Conservation (phyloP, 2,888 invertebrate species). For the Archaeoteleia sp. region DNA sequence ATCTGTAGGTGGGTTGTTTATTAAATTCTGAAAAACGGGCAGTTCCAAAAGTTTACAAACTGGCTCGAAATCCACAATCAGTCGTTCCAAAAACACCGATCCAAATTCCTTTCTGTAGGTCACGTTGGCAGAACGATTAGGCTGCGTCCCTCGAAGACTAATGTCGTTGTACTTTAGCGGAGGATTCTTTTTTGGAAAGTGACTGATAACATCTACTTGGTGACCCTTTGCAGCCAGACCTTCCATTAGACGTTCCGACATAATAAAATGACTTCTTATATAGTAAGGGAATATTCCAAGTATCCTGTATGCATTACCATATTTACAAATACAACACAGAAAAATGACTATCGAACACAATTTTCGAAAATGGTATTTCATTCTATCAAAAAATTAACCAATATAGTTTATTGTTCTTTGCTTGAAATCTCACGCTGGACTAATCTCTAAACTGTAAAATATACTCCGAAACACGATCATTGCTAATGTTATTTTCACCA, state of each 20-base stretch:
- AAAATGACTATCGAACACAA: not conserved
- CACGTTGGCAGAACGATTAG: constrained; percentile 14
- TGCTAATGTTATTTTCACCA: no score
- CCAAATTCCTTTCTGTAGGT: not conserved
- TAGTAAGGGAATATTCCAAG: constrained; percentile 74
- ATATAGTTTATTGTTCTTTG: no score
- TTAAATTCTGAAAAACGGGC: constrained; percentile 31
- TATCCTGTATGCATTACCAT: constrained; percentile 71
- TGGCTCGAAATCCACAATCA: not conserved
- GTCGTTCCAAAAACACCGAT: not conserved
- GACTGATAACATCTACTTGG: constrained; percentile 70
- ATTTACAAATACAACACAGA: not conserved
- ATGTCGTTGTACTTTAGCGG: constrained; percentile 56
- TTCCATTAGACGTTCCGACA: constrained; percentile 72
- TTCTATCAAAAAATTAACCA: no score
- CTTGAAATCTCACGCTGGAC: no score
- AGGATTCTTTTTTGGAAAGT: constrained; percentile 55
- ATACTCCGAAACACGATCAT: no score
- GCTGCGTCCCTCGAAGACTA: constrained; percentile 45
- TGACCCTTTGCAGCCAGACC: constrained; percentile 74
- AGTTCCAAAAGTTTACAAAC: constrained; percentile 26
- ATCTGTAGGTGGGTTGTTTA: constrained; percentile 33
- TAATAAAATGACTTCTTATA: constrained; percentile 75
- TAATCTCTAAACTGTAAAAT: no score
- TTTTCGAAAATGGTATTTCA: no score